phyloP scores from a whole-genome alignment of 1,140 invertebrate species.

The Rhopalosiphum maidis region DNA sequence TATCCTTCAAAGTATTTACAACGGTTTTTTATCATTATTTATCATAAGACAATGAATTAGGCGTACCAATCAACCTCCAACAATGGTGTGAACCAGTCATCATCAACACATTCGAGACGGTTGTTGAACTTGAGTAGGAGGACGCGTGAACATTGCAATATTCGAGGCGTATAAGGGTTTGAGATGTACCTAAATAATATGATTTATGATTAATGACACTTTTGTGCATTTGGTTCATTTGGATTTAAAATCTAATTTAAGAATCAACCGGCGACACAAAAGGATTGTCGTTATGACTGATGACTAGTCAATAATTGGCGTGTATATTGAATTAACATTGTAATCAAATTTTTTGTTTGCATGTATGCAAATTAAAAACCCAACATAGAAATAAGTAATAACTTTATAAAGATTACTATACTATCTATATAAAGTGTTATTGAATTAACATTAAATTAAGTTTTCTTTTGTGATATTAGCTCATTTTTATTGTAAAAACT shows the following conservation, averaged over 20 bases:
- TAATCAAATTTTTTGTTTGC: conserved; percentile 1
- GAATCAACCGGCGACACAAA: not conserved
- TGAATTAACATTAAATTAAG: not conserved
- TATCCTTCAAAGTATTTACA: conserved; percentile 26
- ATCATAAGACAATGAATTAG: conserved; percentile 50
- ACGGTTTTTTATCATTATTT: conserved; percentile 48
- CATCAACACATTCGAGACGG: conserved; percentile 45
- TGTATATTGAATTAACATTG: not conserved
- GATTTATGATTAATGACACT: conserved; percentile 44
- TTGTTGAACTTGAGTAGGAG: conserved; percentile 57
- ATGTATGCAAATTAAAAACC: not conserved
- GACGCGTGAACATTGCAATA: conserved; percentile 50
- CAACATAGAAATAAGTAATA: not conserved
- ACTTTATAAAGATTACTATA: not conserved
- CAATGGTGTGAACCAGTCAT: conserved; percentile 52
- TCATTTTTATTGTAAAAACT: not conserved
- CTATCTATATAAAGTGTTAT: not conserved
- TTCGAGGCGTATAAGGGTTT: conserved; percentile 14
- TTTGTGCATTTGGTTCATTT: conserved; percentile 8
- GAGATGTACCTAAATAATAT: not conserved
- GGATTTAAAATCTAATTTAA: conserved; percentile 6
- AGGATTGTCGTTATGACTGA: conserved; percentile 5
- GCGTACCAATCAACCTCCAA: conserved; percentile 43
- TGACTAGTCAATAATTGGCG: conserved; percentile 35
- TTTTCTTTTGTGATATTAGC: not conserved